These are phyloP conservation scores for Cantharis flavilabris DNA, from an alignment of 2,888 invertebrate species.

Conservation along the genomic window DNA sequence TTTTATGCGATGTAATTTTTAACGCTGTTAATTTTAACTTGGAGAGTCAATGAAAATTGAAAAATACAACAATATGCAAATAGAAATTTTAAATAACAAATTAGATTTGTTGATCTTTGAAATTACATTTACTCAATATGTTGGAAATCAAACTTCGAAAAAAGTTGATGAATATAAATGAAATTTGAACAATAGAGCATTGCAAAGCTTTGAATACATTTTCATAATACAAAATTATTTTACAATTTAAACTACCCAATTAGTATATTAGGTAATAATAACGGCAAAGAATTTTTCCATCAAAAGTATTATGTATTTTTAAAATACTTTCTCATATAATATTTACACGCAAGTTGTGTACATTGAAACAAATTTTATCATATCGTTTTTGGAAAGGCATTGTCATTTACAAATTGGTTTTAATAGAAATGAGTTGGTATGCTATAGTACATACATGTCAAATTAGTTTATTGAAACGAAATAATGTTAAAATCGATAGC, in stretches of 20 bases:
- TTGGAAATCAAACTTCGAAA: background rate
- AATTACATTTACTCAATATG: background rate
- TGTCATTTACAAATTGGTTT: background rate
- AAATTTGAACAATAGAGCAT: background rate
- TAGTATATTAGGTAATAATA: background rate
- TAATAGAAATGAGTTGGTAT: background rate
- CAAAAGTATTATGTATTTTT: background rate
- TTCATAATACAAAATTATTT: background rate
- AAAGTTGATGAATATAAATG: background rate
- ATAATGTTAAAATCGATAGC: background rate
- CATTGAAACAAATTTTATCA: background rate
- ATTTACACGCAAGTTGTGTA: background rate
- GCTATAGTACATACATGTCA: background rate
- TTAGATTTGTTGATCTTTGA: background rate
- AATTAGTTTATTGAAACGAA: background rate
- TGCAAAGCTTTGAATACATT: background rate
- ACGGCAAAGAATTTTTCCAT: background rate
- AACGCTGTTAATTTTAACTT: background rate
- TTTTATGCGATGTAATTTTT: background rate
- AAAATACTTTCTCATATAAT: background rate
- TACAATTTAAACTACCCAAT: background rate
- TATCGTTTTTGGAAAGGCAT: background rate
- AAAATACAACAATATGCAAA: background rate
- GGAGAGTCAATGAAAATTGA: background rate
- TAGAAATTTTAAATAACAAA: background rate